These are phyloP conservation scores for Thunnus maccoyii DNA, from an alignment of 2,113 vertebrate species.

Conservation along the genomic window DNA sequence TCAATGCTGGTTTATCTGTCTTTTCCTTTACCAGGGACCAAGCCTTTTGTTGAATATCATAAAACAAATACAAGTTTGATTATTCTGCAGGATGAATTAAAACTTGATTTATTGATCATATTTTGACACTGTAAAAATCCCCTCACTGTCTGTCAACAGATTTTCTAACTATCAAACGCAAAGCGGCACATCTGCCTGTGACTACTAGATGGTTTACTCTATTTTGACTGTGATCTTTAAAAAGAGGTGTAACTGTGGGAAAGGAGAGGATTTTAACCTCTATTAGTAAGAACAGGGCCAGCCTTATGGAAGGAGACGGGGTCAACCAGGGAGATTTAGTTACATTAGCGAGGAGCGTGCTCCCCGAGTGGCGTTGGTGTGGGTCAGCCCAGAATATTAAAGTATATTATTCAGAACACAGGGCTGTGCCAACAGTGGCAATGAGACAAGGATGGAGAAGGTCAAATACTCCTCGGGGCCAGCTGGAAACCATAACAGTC, in stretches of 20 bases:
- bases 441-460: slow-evolving; percentile 53
- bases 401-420: slow-evolving; percentile 68
- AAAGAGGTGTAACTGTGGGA: slow-evolving; percentile 22
- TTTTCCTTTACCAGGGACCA: neutral
- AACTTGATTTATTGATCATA: neutral
- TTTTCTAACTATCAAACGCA: slow-evolving; percentile 13
- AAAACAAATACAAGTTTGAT: slow-evolving; percentile 17
- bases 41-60: slow-evolving; percentile 1
- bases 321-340: slow-evolving; percentile 64
- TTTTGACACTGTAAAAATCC: slow-evolving; percentile 21
- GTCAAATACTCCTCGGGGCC: slow-evolving; percentile 65
- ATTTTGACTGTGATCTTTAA: slow-evolving; percentile 13
- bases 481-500: slow-evolving; percentile 68
- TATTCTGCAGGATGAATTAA: slow-evolving; percentile 1
- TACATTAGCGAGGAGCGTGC: slow-evolving; percentile 61
- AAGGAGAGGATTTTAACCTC: slow-evolving; percentile 59
- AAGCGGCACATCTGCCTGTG: slow-evolving; percentile 27
- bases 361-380: slow-evolving; percentile 52
- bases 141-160: neutral
- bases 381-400: slow-evolving; percentile 72
- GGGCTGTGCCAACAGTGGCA: slow-evolving; percentile 52
- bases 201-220: neutral
- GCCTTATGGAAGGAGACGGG: slow-evolving; percentile 62
- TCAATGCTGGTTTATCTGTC: slow-evolving; percentile 8
- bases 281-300: slow-evolving; percentile 50